A percentile compares a stretch with the other conserved stretches of the same genome.
phyloP scores from a whole-genome alignment of 2,113 vertebrate genomes.

The Isichthys henryi region DNA sequence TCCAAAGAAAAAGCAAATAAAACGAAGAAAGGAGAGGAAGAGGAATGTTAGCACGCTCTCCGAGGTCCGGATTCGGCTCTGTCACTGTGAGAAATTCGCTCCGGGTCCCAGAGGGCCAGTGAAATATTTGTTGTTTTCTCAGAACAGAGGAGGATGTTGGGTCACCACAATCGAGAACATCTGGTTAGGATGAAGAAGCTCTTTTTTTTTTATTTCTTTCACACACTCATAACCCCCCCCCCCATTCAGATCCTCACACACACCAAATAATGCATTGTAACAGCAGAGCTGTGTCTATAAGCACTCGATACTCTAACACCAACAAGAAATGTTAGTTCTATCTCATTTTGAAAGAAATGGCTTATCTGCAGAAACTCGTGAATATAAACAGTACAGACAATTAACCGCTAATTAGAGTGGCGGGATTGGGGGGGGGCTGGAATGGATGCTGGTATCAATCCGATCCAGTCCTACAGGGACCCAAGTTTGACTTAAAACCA shows the following conservation, averaged over 20 bases:
- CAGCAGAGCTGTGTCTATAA: background rate
- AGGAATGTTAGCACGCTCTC: conserved; percentile 22
- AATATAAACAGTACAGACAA: background rate
- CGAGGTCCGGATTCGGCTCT: conserved; percentile 18
- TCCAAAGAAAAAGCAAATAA: conserved; percentile 12
- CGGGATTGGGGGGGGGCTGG: background rate
- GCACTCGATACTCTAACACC: background rate
- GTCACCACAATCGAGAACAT: conserved; percentile 45
- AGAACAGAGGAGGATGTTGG: conserved; percentile 38
- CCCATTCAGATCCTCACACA: background rate
- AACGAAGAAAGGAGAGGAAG: conserved; percentile 12
- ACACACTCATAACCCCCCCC: background rate
- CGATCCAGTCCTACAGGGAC: background rate
- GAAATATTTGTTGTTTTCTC: conserved; percentile 31
- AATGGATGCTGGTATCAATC: background rate
- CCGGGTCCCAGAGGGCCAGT: conserved; percentile 26
- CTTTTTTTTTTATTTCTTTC: conserved; percentile 12
- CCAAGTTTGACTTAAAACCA: background rate
- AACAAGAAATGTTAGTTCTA: background rate
- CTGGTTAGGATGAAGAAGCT: conserved; percentile 36
- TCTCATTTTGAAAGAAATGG: background rate
- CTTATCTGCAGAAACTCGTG: background rate
- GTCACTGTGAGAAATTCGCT: conserved; percentile 37
- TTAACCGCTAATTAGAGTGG: background rate
- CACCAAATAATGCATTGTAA: background rate